A percentile compares a stretch with the other conserved stretches of the same genome.
phyloP scores from a whole-genome alignment of 2,888 invertebrate genomes.

The Parnassius mnemosyne region DNA sequence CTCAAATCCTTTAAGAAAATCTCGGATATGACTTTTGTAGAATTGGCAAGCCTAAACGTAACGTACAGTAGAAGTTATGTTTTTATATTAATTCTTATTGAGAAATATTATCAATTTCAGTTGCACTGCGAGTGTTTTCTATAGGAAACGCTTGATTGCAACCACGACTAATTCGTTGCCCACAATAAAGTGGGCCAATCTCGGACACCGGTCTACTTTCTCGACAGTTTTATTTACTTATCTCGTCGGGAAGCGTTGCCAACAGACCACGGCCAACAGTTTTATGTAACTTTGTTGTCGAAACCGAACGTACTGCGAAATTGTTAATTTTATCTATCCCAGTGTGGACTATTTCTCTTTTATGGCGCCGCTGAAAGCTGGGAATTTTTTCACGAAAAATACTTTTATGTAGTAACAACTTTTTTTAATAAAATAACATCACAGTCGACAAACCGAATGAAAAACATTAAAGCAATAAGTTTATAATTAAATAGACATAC shows the following conservation, averaged over 20 bases:
- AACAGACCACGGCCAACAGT: slow-evolving; percentile 63
- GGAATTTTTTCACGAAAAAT: slow-evolving; percentile 15
- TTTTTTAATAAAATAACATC: slow-evolving; percentile 55
- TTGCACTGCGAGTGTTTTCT: slow-evolving; percentile 58
- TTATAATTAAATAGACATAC: slow-evolving; percentile 57
- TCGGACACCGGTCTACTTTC: slow-evolving; percentile 74
- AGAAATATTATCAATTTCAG: slow-evolving; percentile 66
- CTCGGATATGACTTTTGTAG: too few species aligned
- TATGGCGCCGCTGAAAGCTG: slow-evolving; percentile 14
- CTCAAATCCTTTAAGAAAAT: too few species aligned
- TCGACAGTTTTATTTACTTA: slow-evolving; percentile 69
- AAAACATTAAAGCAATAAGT: slow-evolving; percentile 47
- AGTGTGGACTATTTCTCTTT: slow-evolving; percentile 9
- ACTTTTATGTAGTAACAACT: slow-evolving; percentile 27
- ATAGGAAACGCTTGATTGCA: slow-evolving; percentile 70
- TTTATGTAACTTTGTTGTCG: slow-evolving; percentile 77
- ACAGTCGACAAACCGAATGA: slow-evolving; percentile 60
- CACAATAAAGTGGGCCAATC: slow-evolving; percentile 71
- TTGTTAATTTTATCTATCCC: slow-evolving; percentile 39
- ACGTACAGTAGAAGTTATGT: background rate
- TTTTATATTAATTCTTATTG: slow-evolving; percentile 39
- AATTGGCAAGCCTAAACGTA: too few species aligned
- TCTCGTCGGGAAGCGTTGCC: slow-evolving; percentile 70
- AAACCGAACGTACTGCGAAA: slow-evolving; percentile 62
- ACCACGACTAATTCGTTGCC: slow-evolving; percentile 67